Evolutionary conservation across 2,113 vertebrate genomes (phyloP), one percentile per base, ranked within the genome.

Genomic region (Uria lomvia): DNA sequence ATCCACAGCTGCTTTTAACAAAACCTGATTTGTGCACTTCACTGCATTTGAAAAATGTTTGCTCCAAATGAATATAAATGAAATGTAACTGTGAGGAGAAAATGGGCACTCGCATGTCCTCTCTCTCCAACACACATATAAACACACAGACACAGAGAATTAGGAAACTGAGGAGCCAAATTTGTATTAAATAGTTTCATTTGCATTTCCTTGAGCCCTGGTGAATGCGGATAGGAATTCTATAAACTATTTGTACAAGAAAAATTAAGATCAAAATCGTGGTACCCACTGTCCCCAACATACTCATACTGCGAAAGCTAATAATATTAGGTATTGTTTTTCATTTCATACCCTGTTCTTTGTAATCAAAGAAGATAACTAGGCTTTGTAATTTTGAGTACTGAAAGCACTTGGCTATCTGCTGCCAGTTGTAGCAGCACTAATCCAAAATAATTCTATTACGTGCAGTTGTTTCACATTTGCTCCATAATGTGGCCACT

Each of bases 1-100:
- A 91, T 81, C 55, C 90, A 79, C 89, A 97, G 73, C 82, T 88
- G 90, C 83, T 76, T 76, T 82, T 81, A 87, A 92, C 52, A 94
- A 92, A 79, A 58, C 55, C n/a, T 83, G 65, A 91, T 82, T 63
- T 77, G 72, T 86, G 77, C 76, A 83, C 91, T 95, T 96, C 81
- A 71, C 52, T 88, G 42, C 52, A 36, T 83, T 80, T 58, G 90
- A 77, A 86, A 92, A 88, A 70, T 52, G 29, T n/a, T 68, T 67
- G 53, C 55, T 90, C 49, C 63, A 67, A 90, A 92, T 63, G 62
- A 93, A 91, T 74, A 70, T 73, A 86, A 95, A 81, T 53, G n/a
- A 90, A 90, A 91, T 27, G 24, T 67, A 90, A 49, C 88, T 77
- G 79, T 90, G 77, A 91, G 43, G 60, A 86, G 62, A 50, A 45